These are phyloP conservation scores for Apteryx owenii DNA, from an alignment of 2,113 vertebrate genomes.

Conservation along the genomic window DNA sequence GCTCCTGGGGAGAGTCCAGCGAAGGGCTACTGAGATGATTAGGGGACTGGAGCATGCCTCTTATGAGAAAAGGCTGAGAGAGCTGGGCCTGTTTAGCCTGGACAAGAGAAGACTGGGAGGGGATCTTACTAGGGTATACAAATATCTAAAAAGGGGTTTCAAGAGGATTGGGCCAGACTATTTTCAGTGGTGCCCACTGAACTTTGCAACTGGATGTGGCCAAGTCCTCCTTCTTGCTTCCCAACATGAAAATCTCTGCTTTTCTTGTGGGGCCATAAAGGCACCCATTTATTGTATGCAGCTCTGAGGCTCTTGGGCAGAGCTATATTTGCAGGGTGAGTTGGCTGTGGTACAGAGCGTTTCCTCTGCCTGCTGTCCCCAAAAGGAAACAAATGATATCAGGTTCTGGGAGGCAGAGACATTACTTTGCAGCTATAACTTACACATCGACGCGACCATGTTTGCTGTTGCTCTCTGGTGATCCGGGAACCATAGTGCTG, in stretches of 20 bases:
- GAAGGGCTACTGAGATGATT: no score
- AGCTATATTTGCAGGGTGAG: not conserved
- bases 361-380: not conserved
- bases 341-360: not conserved
- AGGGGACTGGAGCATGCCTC: no score
- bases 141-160: no score
- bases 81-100: no score
- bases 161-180: no score
- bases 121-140: no score
- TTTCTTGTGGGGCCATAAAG: not conserved
- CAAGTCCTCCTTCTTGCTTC: not conserved
- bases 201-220: not conserved
- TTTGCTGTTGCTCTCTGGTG: conserved; percentile 92
- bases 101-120: no score
- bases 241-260: not conserved
- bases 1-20: no score
- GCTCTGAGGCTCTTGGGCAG: not conserved
- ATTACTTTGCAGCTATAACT: conserved; percentile 56
- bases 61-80: no score
- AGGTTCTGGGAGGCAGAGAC: not conserved
- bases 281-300: not conserved
- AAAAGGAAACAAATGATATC: not conserved
- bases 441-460: conserved; percentile 92
- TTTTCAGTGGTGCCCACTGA: not conserved
- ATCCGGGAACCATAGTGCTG: conserved; percentile 94